Evolutionary conservation across 2,113 vertebrate genomes (phyloP).

Genomic region (Anthoscopus minutus): DNA sequence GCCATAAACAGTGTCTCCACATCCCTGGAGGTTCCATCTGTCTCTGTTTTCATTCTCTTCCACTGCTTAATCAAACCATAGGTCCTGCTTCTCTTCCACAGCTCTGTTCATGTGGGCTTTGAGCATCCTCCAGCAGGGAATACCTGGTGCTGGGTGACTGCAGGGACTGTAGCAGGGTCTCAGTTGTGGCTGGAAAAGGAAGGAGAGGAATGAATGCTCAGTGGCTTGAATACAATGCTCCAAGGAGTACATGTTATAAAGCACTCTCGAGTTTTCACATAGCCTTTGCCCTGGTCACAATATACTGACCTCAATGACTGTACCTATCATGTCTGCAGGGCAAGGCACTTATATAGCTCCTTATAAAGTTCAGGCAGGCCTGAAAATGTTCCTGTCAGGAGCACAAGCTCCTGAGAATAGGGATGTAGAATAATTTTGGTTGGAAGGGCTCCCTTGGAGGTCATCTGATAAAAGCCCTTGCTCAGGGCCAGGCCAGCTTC

Average conservation of each 20-base stretch:
- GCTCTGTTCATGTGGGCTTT: background rate
- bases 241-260: background rate
- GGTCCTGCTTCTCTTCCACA: background rate
- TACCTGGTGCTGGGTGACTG: background rate
- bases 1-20: background rate
- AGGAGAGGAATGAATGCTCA: background rate
- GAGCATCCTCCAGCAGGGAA: background rate
- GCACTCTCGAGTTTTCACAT: background rate
- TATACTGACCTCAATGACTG: background rate
- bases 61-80: background rate
- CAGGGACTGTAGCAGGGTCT: background rate
- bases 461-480: background rate
- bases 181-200: background rate
- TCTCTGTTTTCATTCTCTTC: background rate
- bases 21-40: background rate
- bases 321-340: background rate
- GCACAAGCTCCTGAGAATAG: background rate
- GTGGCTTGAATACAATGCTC: background rate
- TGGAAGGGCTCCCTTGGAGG: background rate
- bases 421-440: background rate
- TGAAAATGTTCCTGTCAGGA: background rate
- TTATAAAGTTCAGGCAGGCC: background rate
- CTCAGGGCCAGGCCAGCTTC: background rate
- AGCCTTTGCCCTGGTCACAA: background rate
- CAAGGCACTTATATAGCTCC: background rate